phyloP scores from a whole-genome alignment of 2,797 vertebrate species.

The Myotis myotis region DNA sequence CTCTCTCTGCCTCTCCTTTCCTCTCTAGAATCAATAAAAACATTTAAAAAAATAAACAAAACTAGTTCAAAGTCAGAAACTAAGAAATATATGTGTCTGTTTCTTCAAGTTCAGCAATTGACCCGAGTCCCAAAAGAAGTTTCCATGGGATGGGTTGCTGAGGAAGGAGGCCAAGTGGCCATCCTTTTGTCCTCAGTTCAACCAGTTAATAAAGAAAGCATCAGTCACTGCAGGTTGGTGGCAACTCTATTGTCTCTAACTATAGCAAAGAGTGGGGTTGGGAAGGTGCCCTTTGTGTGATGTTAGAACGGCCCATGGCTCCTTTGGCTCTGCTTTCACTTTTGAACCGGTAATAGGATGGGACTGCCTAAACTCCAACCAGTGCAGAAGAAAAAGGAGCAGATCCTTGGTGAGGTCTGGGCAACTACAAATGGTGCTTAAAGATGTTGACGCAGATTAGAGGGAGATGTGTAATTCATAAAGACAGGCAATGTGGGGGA shows the following conservation, averaged over 20 bases:
- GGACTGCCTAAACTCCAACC: background rate
- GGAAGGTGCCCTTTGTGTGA: background rate
- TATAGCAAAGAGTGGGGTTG: background rate
- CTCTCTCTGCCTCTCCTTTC: too few relatives aligned
- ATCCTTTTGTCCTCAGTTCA: background rate
- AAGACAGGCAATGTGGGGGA: background rate
- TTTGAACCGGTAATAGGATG: background rate
- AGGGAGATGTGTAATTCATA: background rate
- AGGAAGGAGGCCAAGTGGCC: background rate
- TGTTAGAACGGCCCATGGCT: background rate
- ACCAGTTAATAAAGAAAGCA: background rate
- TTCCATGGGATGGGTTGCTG: background rate
- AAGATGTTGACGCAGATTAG: background rate
- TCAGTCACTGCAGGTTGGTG: background rate
- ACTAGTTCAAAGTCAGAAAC: background rate
- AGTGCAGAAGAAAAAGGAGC: background rate
- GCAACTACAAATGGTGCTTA: background rate
- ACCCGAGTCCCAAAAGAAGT: background rate
- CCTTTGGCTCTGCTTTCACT: background rate
- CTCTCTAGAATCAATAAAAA: too few relatives aligned
- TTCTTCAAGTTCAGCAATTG: background rate
- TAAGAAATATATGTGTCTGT: background rate
- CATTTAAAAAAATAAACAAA: background rate
- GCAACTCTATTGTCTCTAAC: background rate
- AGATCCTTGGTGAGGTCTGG: background rate